Conservation (phyloP, 1,140 invertebrate species). For the Diplogasteroides magnus region DNA sequence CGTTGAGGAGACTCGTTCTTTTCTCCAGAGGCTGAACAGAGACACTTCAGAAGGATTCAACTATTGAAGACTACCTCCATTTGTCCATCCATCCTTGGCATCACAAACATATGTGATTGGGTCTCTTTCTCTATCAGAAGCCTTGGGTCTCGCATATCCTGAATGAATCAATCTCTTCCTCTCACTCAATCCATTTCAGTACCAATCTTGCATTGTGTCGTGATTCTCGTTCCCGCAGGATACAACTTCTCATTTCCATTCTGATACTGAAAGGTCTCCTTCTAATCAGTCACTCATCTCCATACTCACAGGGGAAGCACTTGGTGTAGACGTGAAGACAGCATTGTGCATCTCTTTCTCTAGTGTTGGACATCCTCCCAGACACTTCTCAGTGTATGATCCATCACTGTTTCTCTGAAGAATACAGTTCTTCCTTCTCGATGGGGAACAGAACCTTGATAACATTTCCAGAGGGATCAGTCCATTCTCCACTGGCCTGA, state of each 20-base stretch:
- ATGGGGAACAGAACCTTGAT: neutral
- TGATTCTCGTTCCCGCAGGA: neutral
- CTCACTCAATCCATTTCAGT: too few relatives aligned
- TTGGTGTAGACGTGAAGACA: neutral
- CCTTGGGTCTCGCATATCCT: neutral
- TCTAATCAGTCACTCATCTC: neutral
- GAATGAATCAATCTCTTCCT: too few relatives aligned
- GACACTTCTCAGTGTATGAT: neutral
- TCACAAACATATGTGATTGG: neutral
- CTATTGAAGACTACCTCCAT: too few relatives aligned
- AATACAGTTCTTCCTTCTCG: neutral
- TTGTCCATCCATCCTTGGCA: neutral
- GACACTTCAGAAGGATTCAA: neutral
- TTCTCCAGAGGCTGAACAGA: neutral
- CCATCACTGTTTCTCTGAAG: neutral
- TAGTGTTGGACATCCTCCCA: neutral
- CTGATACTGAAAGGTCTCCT: neutral
- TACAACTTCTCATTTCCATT: neutral
- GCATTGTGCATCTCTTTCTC: neutral
- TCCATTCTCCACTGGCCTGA: neutral
- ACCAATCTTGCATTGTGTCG: neutral
- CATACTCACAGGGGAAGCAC: neutral
- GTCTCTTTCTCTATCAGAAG: neutral
- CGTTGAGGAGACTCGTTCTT: neutral
- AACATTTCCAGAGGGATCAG: neutral